Evolutionary conservation across 2,797 vertebrate species (phyloP).

Genomic region (Capromys pilorides): DNA sequence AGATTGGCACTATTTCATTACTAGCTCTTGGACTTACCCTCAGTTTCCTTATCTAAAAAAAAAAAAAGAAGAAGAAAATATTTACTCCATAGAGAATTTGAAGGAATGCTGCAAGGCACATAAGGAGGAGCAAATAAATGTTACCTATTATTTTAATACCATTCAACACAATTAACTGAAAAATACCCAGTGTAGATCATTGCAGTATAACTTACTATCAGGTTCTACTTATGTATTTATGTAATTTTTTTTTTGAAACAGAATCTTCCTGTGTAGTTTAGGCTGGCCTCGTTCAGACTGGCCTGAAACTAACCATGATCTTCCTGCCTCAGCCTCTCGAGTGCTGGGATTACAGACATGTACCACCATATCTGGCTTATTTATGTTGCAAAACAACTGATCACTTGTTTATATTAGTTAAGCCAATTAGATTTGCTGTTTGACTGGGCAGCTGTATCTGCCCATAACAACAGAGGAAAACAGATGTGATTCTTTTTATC

Average conservation of each 20-base stretch:
- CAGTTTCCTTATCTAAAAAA: neutral
- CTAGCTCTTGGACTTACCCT: slow-evolving; percentile 3
- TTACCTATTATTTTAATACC: slow-evolving; percentile 18
- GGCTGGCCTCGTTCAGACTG: neutral
- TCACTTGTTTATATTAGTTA: neutral
- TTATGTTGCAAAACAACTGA: slow-evolving; percentile 11
- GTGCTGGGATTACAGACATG: neutral
- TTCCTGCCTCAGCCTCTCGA: neutral
- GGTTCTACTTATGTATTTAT: neutral
- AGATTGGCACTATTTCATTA: neutral
- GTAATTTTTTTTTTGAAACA: neutral
- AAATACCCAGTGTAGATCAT: neutral
- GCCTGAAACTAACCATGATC: neutral
- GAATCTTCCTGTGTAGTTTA: neutral
- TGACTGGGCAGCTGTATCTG: neutral
- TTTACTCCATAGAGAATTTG: neutral
- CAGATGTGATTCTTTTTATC: neutral
- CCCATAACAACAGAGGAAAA: neutral
- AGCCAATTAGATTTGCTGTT: neutral
- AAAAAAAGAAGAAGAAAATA: neutral
- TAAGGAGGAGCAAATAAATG: neutral
- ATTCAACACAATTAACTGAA: slow-evolving; percentile 32
- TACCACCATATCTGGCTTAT: neutral
- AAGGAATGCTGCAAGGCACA: neutral
- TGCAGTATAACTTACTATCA: neutral